These are phyloP conservation scores for Scortum barcoo DNA, from an alignment of 2,113 vertebrate species.

Conservation along the genomic window DNA sequence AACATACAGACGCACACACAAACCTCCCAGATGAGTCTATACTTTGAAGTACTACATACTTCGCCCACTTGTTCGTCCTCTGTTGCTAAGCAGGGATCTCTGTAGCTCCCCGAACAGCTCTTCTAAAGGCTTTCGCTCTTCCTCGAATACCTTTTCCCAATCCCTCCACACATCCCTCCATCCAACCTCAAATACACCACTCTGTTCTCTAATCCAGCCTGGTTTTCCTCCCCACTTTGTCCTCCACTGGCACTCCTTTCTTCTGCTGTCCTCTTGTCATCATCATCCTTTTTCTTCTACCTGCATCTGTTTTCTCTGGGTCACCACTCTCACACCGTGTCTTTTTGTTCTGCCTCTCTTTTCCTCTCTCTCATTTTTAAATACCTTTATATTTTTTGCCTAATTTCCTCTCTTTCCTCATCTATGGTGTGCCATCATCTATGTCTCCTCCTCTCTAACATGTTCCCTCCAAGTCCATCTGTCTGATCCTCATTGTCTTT, in stretches of 20 bases:
- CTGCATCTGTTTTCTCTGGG: not conserved
- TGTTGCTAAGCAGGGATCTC: slow-evolving; percentile 37
- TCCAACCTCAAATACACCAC: slow-evolving; percentile 15
- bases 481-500: slow-evolving; percentile 53
- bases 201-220: slow-evolving; percentile 18
- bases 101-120: slow-evolving; percentile 33
- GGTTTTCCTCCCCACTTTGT: not conserved
- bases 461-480: slow-evolving; percentile 22
- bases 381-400: slow-evolving; percentile 5
- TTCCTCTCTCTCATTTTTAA: not conserved
- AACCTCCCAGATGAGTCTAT: slow-evolving; percentile 35
- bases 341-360: not conserved
- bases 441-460: not conserved
- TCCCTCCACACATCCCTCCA: slow-evolving; percentile 8
- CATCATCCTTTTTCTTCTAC: not conserved
- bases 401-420: not conserved
- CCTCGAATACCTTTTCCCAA: slow-evolving; percentile 15
- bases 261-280: not conserved
- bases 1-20: slow-evolving; percentile 34
- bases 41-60: slow-evolving; percentile 56
- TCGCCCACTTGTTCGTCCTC: slow-evolving; percentile 55
- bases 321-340: not conserved
- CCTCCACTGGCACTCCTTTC: not conserved
- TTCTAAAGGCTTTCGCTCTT: slow-evolving; percentile 41
- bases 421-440: no score